These are phyloP conservation scores for Diploscapter pachys DNA, from an alignment of 1,140 invertebrate species.

Conservation along the genomic window DNA sequence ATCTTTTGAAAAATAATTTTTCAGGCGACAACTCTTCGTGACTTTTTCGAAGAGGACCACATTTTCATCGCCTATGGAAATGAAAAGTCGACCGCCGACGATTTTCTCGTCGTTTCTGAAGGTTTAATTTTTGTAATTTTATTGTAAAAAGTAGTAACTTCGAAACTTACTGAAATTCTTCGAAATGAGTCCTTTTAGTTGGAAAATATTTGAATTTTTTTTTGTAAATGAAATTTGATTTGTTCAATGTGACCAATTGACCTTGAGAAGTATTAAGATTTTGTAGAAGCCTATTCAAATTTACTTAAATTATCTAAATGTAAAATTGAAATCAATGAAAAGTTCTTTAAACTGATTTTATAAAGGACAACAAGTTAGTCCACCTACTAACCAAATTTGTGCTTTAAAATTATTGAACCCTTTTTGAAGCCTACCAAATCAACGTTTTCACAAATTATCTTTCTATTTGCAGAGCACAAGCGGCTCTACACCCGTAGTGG, in stretches of 20 bases:
- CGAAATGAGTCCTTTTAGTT: too few relatives aligned
- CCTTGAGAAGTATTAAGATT: too few relatives aligned
- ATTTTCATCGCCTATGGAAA: constrained; percentile 91
- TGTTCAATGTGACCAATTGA: too few relatives aligned
- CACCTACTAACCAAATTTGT: too few relatives aligned
- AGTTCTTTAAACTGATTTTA: too few relatives aligned
- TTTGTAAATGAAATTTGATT: not conserved
- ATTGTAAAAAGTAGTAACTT: not conserved
- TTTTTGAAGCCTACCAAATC: too few relatives aligned
- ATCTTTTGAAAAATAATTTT: constrained; percentile 19
- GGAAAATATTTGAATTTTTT: not conserved
- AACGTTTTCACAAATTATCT: not conserved
- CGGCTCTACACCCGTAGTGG: not conserved
- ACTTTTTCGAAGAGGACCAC: constrained; percentile 79
- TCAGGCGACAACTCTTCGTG: constrained; percentile 70
- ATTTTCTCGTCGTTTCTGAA: constrained; percentile 75
- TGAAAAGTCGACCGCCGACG: constrained; percentile 76
- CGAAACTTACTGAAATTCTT: not conserved
- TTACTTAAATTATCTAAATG: too few relatives aligned
- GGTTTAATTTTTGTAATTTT: constrained; percentile 16
- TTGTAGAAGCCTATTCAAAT: too few relatives aligned
- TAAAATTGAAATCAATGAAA: too few relatives aligned
- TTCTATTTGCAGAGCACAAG: constrained; percentile 5
- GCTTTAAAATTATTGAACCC: too few relatives aligned
- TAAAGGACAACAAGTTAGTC: too few relatives aligned